Percentiles rank a stretch among this genome's conserved stretches.
Evolutionary conservation across 2,113 vertebrate species (phyloP).

Genomic region (Caranx melampygus): DNA sequence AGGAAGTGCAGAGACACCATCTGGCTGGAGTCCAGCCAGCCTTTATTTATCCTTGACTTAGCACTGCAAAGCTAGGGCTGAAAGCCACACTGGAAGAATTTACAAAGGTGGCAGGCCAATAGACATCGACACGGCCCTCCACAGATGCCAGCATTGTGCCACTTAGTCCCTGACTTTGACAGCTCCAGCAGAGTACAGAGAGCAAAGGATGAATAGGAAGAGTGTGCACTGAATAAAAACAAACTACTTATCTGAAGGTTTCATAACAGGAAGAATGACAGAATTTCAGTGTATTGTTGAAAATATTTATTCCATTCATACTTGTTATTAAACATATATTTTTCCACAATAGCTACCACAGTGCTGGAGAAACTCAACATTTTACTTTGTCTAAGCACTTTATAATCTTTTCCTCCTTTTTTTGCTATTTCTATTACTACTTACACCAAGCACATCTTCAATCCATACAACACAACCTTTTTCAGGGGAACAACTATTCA

Average conservation of each 20-base stretch:
- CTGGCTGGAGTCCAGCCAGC: constrained; percentile 60
- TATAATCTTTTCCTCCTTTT: background rate
- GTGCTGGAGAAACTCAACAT: background rate
- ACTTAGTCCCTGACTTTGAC: constrained; percentile 74
- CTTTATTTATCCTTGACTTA: constrained; percentile 70
- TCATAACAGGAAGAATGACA: constrained; percentile 13
- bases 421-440: too few species aligned
- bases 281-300: background rate
- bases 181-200: constrained; percentile 65
- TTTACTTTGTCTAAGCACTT: background rate
- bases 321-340: background rate
- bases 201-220: constrained; percentile 22
- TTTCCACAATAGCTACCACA: background rate
- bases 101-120: constrained; percentile 68
- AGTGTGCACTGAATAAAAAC: constrained; percentile 61
- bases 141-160: constrained; percentile 72
- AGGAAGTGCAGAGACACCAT: constrained; percentile 36
- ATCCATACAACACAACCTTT: background rate
- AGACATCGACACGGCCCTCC: constrained; percentile 68
- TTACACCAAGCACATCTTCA: too few species aligned
- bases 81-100: constrained; percentile 62
- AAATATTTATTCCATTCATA: background rate
- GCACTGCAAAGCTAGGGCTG: constrained; percentile 40
- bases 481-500: background rate
- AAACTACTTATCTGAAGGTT: constrained; percentile 38